A percentile compares a stretch with the other conserved stretches of the same genome.
These are phyloP conservation scores for Tinea pellionella DNA, from an alignment of 2,888 invertebrate genomes.

Conservation along the genomic window DNA sequence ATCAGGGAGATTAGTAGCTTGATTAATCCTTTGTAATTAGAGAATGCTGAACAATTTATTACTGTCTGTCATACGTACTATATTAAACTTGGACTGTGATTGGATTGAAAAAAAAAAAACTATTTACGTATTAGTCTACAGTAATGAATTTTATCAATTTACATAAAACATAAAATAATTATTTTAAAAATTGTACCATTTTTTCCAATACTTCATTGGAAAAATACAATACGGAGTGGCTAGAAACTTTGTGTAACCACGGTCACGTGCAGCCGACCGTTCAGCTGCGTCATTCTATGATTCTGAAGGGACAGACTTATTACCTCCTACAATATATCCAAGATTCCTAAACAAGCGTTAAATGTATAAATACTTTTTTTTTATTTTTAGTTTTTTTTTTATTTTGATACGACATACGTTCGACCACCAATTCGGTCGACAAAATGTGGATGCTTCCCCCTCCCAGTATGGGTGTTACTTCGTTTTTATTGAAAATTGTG, in stretches of 20 bases:
- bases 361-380: not conserved
- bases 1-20: not conserved
- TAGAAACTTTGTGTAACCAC: not conserved
- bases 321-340: not conserved
- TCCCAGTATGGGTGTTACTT: too few species aligned
- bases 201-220: not conserved
- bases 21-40: not conserved
- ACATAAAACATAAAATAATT: not conserved
- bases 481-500: not conserved
- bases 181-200: not conserved
- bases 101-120: too few species aligned
- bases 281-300: not conserved
- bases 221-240: not conserved
- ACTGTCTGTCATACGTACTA: not conserved
- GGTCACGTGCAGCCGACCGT: conserved; percentile 1
- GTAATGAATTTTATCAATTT: too few species aligned
- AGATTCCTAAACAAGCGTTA: not conserved
- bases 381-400: too few species aligned
- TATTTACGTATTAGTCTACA: too few species aligned
- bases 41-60: not conserved
- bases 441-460: too few species aligned
- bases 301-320: conserved; percentile 5
- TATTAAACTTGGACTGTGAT: too few species aligned
- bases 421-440: too few species aligned
- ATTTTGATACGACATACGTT: too few species aligned